These are phyloP conservation scores for Fulica atra DNA, from an alignment of 2,113 vertebrate species.

Conservation along the genomic window DNA sequence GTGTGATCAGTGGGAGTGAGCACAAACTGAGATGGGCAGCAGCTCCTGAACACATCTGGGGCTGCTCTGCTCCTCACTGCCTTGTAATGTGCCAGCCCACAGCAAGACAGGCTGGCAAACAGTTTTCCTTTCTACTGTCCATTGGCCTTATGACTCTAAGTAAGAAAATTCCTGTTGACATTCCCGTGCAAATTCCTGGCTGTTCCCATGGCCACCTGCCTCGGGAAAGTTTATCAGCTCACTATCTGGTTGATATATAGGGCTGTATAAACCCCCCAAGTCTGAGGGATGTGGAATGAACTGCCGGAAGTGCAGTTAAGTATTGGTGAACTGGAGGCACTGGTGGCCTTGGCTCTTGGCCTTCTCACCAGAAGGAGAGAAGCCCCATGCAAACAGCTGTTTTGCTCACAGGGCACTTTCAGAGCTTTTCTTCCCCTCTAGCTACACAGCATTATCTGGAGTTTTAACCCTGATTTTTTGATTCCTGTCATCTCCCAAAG, in stretches of 20 bases:
- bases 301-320: not conserved
- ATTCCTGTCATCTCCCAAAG: not conserved
- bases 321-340: not conserved
- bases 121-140: not conserved
- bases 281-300: not conserved
- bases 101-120: not conserved
- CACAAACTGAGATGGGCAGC: accelerated
- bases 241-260: constrained; percentile 8
- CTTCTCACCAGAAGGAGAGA: not conserved
- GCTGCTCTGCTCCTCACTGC: not conserved
- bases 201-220: constrained; percentile 38
- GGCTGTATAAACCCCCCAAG: not conserved
- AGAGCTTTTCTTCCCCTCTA: accelerated
- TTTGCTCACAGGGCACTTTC: not conserved
- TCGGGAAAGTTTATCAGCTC: not conserved
- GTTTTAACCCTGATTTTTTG: not conserved
- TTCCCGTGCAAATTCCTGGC: constrained; percentile 44
- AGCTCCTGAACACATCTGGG: accelerated
- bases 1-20: not conserved
- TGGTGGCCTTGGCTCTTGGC: not conserved
- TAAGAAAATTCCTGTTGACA: constrained; percentile 27
- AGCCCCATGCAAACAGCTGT: not conserved
- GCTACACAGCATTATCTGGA: not conserved
- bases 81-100: not conserved
- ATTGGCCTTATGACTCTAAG: not conserved